A percentile compares a stretch with the other conserved stretches of the same genome.
phyloP scores from a whole-genome alignment of 2,797 vertebrate species.

The Apogon talboti region DNA sequence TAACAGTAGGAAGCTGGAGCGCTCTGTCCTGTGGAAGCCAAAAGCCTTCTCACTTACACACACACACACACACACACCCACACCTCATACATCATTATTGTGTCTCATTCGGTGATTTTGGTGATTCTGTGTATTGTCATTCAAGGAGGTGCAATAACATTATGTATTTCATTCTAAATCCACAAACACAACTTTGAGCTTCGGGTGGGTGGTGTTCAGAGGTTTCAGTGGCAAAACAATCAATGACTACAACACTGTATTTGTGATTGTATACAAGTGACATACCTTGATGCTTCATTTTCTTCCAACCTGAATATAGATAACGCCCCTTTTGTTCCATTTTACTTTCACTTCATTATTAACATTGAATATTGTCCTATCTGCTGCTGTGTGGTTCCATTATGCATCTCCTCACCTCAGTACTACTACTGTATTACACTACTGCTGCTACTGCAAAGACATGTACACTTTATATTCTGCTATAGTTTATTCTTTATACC shows the following conservation, averaged over 20 bases:
- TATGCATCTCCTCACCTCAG: no score
- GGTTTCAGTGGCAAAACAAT: background rate
- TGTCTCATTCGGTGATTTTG: slow-evolving; percentile 9
- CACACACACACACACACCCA: slow-evolving; percentile 23
- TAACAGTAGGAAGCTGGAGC: slow-evolving; percentile 81
- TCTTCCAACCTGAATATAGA: no score
- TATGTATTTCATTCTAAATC: background rate
- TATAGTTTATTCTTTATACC: no score
- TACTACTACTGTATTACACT: no score
- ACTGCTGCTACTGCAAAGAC: no score
- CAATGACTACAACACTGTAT: background rate
- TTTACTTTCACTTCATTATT: no score
- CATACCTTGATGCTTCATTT: no score
- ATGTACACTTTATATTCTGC: no score
- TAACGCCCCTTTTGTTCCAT: no score
- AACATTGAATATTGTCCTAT: no score
- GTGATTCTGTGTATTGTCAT: slow-evolving; percentile 3
- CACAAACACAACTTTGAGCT: background rate
- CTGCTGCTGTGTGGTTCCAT: no score
- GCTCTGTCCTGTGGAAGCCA: slow-evolving; percentile 77
- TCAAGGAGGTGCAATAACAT: slow-evolving; percentile 3
- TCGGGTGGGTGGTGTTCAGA: accelerated
- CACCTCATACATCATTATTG: slow-evolving; percentile 16
- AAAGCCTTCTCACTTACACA: slow-evolving; percentile 65
- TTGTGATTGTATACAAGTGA: no score